Conservation (phyloP, 1,140 invertebrate species). For the Ephestia elutella region DNA sequence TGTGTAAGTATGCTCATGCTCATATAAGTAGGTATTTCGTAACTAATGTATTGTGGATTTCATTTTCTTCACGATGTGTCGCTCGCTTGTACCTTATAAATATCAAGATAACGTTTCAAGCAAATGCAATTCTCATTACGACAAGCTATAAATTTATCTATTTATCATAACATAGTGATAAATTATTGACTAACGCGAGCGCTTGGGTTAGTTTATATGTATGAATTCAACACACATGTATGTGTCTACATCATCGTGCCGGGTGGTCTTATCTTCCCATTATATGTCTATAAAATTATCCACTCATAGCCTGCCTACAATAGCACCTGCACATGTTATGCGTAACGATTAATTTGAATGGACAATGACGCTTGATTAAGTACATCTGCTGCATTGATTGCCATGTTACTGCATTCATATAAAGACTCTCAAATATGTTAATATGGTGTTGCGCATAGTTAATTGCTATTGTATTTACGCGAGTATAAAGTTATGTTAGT, state of each 20-base stretch:
- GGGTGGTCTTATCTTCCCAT: neutral
- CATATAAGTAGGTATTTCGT: no score
- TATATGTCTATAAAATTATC: neutral
- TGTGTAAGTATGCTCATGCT: no score
- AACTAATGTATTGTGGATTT: no score
- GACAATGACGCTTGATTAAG: slow-evolving; percentile 12
- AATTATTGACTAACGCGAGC: no score
- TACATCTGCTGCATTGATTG: slow-evolving; percentile 7
- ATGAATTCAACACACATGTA: no score
- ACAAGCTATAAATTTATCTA: no score
- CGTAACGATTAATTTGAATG: neutral
- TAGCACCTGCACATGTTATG: neutral
- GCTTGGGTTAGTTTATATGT: no score
- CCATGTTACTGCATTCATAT: slow-evolving; percentile 8
- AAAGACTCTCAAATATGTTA: neutral
- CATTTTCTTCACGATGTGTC: no score
- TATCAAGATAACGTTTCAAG: no score
- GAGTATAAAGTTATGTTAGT: slow-evolving; percentile 13
- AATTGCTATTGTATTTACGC: slow-evolving; percentile 36
- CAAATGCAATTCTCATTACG: no score
- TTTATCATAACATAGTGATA: no score
- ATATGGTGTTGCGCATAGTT: slow-evolving; percentile 31
- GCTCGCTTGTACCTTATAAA: no score
- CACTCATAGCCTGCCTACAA: neutral
- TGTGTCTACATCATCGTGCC: neutral